Evolutionary conservation across 2,888 invertebrate genomes (phyloP), one percentile per base, ranked within the genome.

Genomic region (Xylota segnis): DNA sequence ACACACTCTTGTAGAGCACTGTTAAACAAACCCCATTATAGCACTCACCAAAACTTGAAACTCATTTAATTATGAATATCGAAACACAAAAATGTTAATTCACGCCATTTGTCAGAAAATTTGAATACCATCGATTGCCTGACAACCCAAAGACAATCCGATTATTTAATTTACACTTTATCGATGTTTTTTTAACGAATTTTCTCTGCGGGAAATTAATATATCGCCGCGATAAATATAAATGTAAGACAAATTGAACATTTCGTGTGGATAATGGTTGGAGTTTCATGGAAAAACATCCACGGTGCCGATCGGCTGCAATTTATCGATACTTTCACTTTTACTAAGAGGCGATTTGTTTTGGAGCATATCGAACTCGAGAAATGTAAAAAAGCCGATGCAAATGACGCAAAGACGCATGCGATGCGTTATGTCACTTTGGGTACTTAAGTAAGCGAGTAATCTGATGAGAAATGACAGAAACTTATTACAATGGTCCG

Each of bases 91-190:
- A 14, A 54, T 29, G 54, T 54, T 50, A 50, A 50, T 50, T 50
- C 14, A 6, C 14, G 2, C 14, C 43, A 5, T 14, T 14, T 43
- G 14, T 14, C 23, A 23, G 12, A 50, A 3, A 50, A 23, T 9
- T n/a, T 47, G 9, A 23, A 50, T 3, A 56, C 14, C 56, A 34
- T 34, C 32, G n/a, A 61, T 45, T n/a, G 29, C 47, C 27, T 29
- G 37, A 14, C 37, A 29, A 12, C 4, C 40, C 14, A 43, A 50
- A 27, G 40, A 68, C 29, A 43, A 27, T 16, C 14, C 9, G 37
- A 66, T 68, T 54, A 40, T 68, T 43, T 54, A 54, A 54, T 68
- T 54, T 27, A 68, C 54, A 65, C 68, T 16, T 12, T 27, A 40
- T 40, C 40, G 27, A 54, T 37, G 23, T 34, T 32, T 66, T 23